Conservation (phyloP, 2,113 vertebrate species). For the Actenoides hombroni region DNA sequence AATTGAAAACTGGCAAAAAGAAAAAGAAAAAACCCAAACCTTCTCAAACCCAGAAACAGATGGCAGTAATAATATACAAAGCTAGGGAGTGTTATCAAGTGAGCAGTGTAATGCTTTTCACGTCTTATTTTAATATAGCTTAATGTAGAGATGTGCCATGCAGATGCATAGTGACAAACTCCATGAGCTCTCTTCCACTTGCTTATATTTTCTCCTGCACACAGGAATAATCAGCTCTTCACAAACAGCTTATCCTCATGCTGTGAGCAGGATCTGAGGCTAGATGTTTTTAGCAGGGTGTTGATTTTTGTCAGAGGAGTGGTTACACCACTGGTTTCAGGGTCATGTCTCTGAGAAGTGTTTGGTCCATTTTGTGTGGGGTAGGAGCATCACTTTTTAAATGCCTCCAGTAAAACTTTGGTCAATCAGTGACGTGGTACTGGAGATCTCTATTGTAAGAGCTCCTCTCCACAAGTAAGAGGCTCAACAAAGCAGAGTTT, state of each 20-base stretch:
- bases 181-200: background rate
- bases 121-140: background rate
- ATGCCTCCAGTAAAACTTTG: background rate
- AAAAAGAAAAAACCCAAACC: background rate
- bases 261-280: background rate
- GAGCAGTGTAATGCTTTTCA: background rate
- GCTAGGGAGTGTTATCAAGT: background rate
- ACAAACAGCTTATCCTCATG: background rate
- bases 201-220: background rate
- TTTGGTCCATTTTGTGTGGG: background rate
- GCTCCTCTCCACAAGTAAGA: background rate
- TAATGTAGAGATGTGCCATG: background rate
- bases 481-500: background rate
- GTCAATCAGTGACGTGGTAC: accelerated
- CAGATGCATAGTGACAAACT: background rate
- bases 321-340: background rate
- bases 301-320: background rate
- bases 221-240: background rate
- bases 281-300: background rate
- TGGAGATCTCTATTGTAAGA: background rate
- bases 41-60: background rate
- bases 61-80: background rate
- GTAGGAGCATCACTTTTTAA: background rate
- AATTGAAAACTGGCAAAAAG: background rate
- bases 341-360: background rate